These are phyloP conservation scores for Ochropacha duplaris DNA, from an alignment of 2,888 invertebrate species.

Conservation along the genomic window DNA sequence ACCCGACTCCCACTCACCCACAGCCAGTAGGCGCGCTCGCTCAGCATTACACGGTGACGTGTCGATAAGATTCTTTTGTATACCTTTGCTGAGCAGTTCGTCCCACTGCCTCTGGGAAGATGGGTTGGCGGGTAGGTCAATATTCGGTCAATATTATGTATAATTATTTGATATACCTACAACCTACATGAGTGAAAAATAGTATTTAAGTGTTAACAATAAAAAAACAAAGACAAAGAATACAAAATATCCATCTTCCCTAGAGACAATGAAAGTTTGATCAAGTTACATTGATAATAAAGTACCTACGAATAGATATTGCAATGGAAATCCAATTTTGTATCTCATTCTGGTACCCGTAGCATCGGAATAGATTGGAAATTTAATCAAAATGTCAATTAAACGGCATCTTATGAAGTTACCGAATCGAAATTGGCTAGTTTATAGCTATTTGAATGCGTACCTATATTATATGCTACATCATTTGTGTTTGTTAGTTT, in stretches of 20 bases:
- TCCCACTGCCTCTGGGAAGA: no score
- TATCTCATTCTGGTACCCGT: slow-evolving; percentile 40
- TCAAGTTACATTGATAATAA: slow-evolving; percentile 39
- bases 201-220: neutral
- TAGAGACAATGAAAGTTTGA: slow-evolving; percentile 10
- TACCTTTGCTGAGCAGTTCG: no score
- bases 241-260: slow-evolving; percentile 5
- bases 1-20: no score
- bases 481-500: neutral
- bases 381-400: slow-evolving; percentile 63
- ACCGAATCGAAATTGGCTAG: slow-evolving; percentile 25
- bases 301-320: slow-evolving; percentile 39
- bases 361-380: slow-evolving; percentile 47
- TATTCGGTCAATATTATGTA: no score
- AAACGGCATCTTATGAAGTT: slow-evolving; percentile 45
- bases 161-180: no score
- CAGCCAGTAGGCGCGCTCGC: no score
- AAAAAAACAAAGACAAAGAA: neutral
- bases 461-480: neutral
- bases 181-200: no score
- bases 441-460: slow-evolving; percentile 17
- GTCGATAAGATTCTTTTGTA: no score
- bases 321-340: slow-evolving; percentile 54
- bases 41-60: no score
- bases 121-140: no score